A percentile compares a stretch with the other conserved stretches of the same genome.
phyloP scores from a whole-genome alignment of 2,113 vertebrate species.

The Notiomystis cincta region DNA sequence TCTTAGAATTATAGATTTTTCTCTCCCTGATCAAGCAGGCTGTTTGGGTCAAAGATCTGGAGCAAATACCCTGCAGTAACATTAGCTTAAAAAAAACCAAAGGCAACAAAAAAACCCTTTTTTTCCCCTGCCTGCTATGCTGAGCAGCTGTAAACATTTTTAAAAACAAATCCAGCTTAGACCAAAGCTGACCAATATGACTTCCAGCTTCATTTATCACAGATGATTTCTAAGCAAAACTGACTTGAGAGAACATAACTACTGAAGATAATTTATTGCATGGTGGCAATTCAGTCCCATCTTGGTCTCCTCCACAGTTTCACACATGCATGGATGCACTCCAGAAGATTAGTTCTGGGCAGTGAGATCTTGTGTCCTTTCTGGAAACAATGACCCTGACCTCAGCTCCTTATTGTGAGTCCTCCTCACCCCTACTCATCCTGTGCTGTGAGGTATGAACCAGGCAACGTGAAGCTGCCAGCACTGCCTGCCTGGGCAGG shows the following conservation, averaged over 20 bases:
- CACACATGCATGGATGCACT: slow-evolving; percentile 22
- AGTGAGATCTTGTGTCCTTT: background rate
- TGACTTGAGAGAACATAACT: background rate
- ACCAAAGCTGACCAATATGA: background rate
- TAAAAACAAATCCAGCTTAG: background rate
- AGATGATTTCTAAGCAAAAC: background rate
- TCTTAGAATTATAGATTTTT: background rate
- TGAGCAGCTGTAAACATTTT: background rate
- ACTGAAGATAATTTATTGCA: background rate
- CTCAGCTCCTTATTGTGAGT: slow-evolving; percentile 8
- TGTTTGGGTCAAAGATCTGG: background rate
- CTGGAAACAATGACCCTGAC: slow-evolving; percentile 19
- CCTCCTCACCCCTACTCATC: background rate
- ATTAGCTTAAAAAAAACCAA: background rate
- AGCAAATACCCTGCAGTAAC: background rate
- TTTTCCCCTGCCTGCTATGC: background rate
- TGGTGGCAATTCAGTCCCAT: slow-evolving; percentile 6
- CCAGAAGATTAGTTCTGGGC: slow-evolving; percentile 41
- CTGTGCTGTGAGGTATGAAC: background rate
- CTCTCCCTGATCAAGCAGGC: background rate
- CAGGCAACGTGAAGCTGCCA: background rate
- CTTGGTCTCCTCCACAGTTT: slow-evolving; percentile 39
- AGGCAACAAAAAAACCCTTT: accelerated
- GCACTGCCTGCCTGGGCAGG: background rate
- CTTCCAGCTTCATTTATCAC: background rate